Evolutionary conservation across 2,888 invertebrate species (phyloP), one percentile per base, ranked within the genome.

Genomic region (Sesamia inferens): DNA sequence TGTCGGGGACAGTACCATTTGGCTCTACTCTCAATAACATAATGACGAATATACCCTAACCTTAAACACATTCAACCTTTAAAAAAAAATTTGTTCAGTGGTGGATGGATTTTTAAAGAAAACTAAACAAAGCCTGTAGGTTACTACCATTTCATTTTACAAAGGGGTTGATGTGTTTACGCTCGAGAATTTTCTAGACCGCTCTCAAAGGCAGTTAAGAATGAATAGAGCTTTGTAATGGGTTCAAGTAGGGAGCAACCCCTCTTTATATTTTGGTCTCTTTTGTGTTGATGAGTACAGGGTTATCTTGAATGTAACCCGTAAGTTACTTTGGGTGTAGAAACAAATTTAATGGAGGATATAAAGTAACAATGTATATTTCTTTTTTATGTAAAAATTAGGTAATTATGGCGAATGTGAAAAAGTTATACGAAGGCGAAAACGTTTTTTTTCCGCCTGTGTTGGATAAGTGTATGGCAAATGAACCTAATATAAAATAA

Each of bases 121-220:
- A 7, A 39, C 39, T 39, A 7, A 42, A 71, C 6, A 10, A 48
- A 2, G 19, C 51, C 59, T 44, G 13, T 47, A 51, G 6, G 48
- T n/a, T 19, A 54, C 5, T 14, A 16, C 4, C 11, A 24, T 59
- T 47, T 51, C 42, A 22, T 51, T 75, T 79, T 67, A 22, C 58
- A 48, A 63, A 63, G 19, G 10, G 48, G 24, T 31, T 55, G 19
- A 51, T 0, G 16, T 42, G 22, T 66, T 54, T 44, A 31, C 14
- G 39, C 24, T 62, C n/a, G 16, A 69, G 63, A 80, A 59, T 55
- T 55, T 70, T 69, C 63, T 75, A 67, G 75, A 63, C 54, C 51
- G 47, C 42, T 42, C 44, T 65, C 59, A 71, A 59, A 62, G 39
- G 76, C 39, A 39, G 48, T 65, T 51, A 16, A 16, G 16, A 8